These are phyloP conservation scores for Neofelis nebulosa DNA, from an alignment of 2,113 vertebrate genomes.

Conservation along the genomic window DNA sequence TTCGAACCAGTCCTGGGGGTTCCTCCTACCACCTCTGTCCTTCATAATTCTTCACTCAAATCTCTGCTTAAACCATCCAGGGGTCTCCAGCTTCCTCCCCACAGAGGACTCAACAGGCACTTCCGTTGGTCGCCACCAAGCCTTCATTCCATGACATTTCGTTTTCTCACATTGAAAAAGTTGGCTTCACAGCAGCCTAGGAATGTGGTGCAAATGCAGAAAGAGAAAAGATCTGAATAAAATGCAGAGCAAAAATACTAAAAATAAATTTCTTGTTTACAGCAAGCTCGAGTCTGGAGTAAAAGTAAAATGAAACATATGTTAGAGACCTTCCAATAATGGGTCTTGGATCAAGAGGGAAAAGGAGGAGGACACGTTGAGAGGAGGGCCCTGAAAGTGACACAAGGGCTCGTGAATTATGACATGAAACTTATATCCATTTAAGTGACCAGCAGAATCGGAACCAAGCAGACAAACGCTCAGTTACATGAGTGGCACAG, in stretches of 20 bases:
- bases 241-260: constrained; percentile 55
- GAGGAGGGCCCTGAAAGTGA: background rate
- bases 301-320: constrained; percentile 71
- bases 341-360: background rate
- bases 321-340: constrained; percentile 57
- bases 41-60: background rate
- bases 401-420: background rate
- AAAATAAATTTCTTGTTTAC: constrained; percentile 73
- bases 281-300: constrained; percentile 45
- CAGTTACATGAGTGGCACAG: background rate
- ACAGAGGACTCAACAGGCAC: background rate
- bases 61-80: background rate
- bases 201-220: constrained; percentile 61
- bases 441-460: constrained; percentile 20
- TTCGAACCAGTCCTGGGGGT: background rate
- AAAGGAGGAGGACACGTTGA: background rate
- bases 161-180: constrained; percentile 64
- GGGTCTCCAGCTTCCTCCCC: background rate
- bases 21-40: background rate
- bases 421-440: background rate
- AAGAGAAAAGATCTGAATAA: constrained; percentile 63
- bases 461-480: background rate
- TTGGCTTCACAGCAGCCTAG: constrained; percentile 58
- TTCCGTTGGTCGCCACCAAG: constrained; percentile 11
- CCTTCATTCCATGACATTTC: constrained; percentile 58